Conservation (phyloP, 1,140 invertebrate species). For the Ceratina japonica region DNA sequence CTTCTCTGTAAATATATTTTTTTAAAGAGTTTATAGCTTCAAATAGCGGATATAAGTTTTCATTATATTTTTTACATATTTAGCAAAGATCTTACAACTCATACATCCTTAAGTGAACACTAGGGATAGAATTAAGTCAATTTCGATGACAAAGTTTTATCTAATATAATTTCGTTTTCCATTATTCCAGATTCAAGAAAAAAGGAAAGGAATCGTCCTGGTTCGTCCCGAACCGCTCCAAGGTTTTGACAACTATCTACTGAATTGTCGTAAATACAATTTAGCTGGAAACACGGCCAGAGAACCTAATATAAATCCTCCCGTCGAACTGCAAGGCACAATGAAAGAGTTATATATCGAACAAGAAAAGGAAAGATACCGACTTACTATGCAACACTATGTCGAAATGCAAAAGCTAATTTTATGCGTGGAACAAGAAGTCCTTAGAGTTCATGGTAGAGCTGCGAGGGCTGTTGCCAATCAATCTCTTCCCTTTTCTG, state of each 20-base stretch:
- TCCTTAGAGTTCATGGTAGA: constrained; percentile 94
- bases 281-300: constrained; percentile 90
- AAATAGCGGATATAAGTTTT: too few species aligned
- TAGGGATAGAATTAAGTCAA: too few species aligned
- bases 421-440: constrained; percentile 96
- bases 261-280: constrained; percentile 96
- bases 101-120: too few species aligned
- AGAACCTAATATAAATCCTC: constrained; percentile 88
- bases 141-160: too few species aligned
- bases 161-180: neutral
- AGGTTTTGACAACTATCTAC: constrained; percentile 96
- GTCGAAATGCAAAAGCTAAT: constrained; percentile 98
- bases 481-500: constrained; percentile 94
- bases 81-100: too few species aligned
- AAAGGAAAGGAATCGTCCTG: constrained; percentile 89
- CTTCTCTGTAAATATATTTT: too few species aligned
- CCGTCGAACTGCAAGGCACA: constrained; percentile 84
- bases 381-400: constrained; percentile 87
- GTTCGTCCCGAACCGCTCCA: constrained; percentile 96
- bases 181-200: constrained; percentile 86
- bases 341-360: constrained; percentile 92
- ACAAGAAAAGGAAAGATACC: constrained; percentile 93
- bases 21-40: too few species aligned
- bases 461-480: constrained; percentile 96
- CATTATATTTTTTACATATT: too few species aligned